phyloP scores from a whole-genome alignment of 2,113 vertebrate genomes.

The Indicator maculatus region DNA sequence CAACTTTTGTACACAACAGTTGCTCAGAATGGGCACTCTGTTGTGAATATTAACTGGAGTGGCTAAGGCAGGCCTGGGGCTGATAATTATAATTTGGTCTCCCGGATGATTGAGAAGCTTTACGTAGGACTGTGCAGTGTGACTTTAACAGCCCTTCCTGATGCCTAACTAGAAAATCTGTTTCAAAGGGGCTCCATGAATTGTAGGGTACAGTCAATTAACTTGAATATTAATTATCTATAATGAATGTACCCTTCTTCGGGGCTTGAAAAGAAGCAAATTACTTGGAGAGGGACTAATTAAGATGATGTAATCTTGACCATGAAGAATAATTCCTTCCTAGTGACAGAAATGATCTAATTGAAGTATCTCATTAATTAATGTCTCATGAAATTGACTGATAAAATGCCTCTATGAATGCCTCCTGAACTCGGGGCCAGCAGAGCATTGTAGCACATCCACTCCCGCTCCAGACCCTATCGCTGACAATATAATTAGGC shows the following conservation, averaged over 20 bases:
- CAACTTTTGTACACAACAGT: not conserved
- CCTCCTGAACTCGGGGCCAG: slow-evolving; percentile 61
- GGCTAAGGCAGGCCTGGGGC: slow-evolving; percentile 19
- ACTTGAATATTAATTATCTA: slow-evolving; percentile 82
- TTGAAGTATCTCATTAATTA: slow-evolving; percentile 81
- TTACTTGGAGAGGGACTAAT: slow-evolving; percentile 80
- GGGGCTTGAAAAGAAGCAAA: slow-evolving; percentile 76
- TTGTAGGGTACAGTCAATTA: slow-evolving; percentile 76
- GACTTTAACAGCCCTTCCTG: slow-evolving; percentile 41
- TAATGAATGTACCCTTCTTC: slow-evolving; percentile 79
- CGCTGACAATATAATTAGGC: slow-evolving; percentile 67
- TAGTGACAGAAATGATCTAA: slow-evolving; percentile 79
- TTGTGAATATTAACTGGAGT: slow-evolving; percentile 19
- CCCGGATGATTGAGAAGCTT: not conserved
- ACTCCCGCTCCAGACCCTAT: slow-evolving; percentile 51
- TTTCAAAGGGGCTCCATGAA: slow-evolving; percentile 66
- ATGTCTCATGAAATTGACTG: slow-evolving; percentile 78
- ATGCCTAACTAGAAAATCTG: slow-evolving; percentile 53
- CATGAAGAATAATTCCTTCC: slow-evolving; percentile 79
- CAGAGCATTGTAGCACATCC: slow-evolving; percentile 41
- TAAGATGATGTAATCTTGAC: slow-evolving; percentile 82
- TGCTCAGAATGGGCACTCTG: slow-evolving; percentile 13
- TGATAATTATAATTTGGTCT: slow-evolving; percentile 38
- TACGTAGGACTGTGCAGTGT: not conserved
- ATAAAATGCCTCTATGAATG: slow-evolving; percentile 72